Evolutionary conservation across 2,888 invertebrate genomes (phyloP), one percentile per base, ranked within the genome.

Genomic region (Myathropa florea): DNA sequence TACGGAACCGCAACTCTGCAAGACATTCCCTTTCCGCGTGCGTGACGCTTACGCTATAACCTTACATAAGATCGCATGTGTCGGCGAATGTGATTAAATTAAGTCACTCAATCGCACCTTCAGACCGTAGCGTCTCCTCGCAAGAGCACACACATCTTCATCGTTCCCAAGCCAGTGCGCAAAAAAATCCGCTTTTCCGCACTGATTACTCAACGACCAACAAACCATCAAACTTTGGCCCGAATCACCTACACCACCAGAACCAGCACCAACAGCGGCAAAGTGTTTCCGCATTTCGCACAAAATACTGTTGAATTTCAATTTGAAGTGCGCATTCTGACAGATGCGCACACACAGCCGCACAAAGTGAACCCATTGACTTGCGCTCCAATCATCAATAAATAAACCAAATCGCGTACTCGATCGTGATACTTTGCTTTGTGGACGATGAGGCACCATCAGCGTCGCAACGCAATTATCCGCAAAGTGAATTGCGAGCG

Each of bases 401-500:
- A 83, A 83, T 53, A 83, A 83, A 83, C 79, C 75, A 75, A 79
- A 65, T 64, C 79, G 79, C 83, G 79, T 83, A 70, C 70, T 65
- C 64, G 64, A 53, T 73, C 68, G 63, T 73, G 72, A 63, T 78
- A 64, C 39, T 61, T 75, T 75, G 75, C 10, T 61, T 24, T 63
- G n/a, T 28, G 26, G 61, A 14, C 46, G 53, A 53, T 33, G 59
- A 18, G 21, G 39, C 33, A 26, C 63, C 59, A 59, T 60, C 39
- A 28, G 46, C 46, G 60, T 14, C 60, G 71, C 70, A 82, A 77
- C 82, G 82, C 82, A 77, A 71, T 82, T 82, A 70, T 70, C 70
- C 23, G 59, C 68, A 33, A 83, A 77, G 73, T 73, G 73, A 77
- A 79, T 75, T 70, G 79, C 73, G 73, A 28, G 64, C 68, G 63